phyloP scores from a whole-genome alignment of 2,888 invertebrate genomes.

The Capitulum mitella region DNA sequence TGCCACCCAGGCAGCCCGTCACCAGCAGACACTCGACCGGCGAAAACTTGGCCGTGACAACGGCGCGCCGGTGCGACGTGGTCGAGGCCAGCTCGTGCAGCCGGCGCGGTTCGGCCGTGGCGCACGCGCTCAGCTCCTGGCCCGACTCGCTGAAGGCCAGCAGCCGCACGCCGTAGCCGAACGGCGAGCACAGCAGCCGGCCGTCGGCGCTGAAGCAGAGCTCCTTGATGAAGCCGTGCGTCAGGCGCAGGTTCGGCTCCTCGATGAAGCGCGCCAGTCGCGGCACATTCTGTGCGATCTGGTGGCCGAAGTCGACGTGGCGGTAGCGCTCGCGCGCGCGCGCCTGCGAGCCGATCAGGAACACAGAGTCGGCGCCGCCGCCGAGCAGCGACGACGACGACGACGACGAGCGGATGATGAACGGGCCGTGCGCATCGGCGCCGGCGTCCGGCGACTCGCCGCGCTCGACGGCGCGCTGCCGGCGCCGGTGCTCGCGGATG shows the following conservation, averaged over 20 bases:
- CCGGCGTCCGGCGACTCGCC: constrained; percentile 25
- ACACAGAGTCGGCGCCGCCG: constrained; percentile 27
- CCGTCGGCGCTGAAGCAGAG: constrained; percentile 85
- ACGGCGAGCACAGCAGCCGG: constrained; percentile 81
- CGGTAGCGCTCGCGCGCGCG: constrained; percentile 44
- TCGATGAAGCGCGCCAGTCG: constrained; percentile 73
- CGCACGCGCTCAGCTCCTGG: constrained; percentile 57
- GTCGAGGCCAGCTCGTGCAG: constrained; percentile 61
- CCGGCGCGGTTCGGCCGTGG: constrained; percentile 43
- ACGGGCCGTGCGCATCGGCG: constrained; percentile 22
- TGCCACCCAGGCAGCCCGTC: constrained; percentile 81
- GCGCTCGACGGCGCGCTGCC: constrained; percentile 30
- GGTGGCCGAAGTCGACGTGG: constrained; percentile 30
- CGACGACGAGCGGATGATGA: background rate
- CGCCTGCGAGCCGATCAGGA: constrained; percentile 32
- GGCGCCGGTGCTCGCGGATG: constrained; percentile 49
- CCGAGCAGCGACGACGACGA: background rate
- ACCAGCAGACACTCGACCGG: constrained; percentile 78
- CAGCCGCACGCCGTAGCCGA: constrained; percentile 75
- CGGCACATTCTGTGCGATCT: constrained; percentile 61
- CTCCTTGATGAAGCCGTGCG: constrained; percentile 87
- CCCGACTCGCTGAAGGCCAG: constrained; percentile 69
- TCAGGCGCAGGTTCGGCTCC: constrained; percentile 67
- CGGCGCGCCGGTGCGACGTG: constrained; percentile 64
- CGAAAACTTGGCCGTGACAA: constrained; percentile 83